phyloP scores from a whole-genome alignment of 2,888 invertebrate genomes.

The Athrips mouffetella region DNA sequence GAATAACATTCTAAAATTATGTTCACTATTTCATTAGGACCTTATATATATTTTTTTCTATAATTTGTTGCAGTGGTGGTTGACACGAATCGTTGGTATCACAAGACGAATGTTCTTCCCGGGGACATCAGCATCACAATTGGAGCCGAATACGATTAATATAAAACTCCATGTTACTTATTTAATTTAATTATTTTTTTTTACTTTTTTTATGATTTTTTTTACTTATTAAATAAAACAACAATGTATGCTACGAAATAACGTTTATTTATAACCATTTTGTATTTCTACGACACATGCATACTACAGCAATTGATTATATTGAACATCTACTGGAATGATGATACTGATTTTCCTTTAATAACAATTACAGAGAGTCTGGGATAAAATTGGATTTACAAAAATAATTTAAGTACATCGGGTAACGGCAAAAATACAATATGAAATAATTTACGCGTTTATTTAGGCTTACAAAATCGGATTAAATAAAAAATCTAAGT shows the following conservation, averaged over 20 bases:
- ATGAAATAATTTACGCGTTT: slow-evolving; percentile 34
- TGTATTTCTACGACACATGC: slow-evolving; percentile 36
- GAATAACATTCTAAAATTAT: too few species aligned
- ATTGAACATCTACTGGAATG: slow-evolving; percentile 38
- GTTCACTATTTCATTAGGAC: not conserved
- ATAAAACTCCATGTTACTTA: not conserved
- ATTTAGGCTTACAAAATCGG: slow-evolving; percentile 33
- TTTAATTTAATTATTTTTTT: not conserved
- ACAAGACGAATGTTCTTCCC: slow-evolving; percentile 91
- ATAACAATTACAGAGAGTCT: slow-evolving; percentile 44
- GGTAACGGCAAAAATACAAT: slow-evolving; percentile 25
- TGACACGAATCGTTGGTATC: slow-evolving; percentile 98
- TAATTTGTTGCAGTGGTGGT: slow-evolving; percentile 85
- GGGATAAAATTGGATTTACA: slow-evolving; percentile 34
- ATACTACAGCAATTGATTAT: slow-evolving; percentile 28
- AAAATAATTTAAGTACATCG: slow-evolving; percentile 53
- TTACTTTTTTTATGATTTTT: not conserved
- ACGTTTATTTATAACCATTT: slow-evolving; percentile 49
- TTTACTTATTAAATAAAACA: slow-evolving; percentile 33
- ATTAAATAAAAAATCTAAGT: slow-evolving; percentile 33
- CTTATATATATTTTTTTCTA: not conserved
- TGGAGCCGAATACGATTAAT: slow-evolving; percentile 95
- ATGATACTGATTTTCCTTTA: slow-evolving; percentile 23
- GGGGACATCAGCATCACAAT: slow-evolving; percentile 96
- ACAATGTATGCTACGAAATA: slow-evolving; percentile 43